phyloP scores from a whole-genome alignment of 2,797 vertebrate species.

The Cuniculus paca region DNA sequence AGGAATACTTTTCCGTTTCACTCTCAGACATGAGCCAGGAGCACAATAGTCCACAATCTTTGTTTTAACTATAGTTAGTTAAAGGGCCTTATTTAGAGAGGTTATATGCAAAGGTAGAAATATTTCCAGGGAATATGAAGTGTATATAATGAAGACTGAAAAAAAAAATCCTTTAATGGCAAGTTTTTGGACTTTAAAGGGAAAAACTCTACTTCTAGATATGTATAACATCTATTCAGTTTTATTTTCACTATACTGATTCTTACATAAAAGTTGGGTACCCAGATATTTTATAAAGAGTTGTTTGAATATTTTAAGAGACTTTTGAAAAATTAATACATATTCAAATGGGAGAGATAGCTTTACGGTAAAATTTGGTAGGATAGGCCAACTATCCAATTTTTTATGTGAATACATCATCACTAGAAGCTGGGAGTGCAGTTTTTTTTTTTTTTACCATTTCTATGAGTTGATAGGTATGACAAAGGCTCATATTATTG shows the following conservation, averaged over 20 bases:
- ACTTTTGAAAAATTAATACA: neutral
- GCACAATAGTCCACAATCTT: neutral
- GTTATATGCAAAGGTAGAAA: neutral
- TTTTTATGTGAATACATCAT: neutral
- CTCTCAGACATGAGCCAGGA: neutral
- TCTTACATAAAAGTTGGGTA: neutral
- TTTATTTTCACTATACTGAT: constrained; percentile 13
- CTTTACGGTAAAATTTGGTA: neutral
- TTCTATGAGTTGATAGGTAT: neutral
- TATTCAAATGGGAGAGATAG: constrained; percentile 3
- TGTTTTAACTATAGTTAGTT: neutral
- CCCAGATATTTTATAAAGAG: neutral
- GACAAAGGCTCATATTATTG: neutral
- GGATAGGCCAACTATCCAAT: neutral
- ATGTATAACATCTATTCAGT: neutral
- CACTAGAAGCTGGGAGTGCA: neutral
- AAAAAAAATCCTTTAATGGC: neutral
- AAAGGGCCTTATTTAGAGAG: neutral
- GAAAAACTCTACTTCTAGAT: constrained; percentile 22
- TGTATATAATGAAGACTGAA: neutral
- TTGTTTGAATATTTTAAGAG: neutral
- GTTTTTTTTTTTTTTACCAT: neutral
- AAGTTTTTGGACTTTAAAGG: neutral
- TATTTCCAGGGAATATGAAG: constrained; percentile 23
- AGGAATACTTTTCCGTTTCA: neutral